Conservation (phyloP, 2,113 vertebrate species). For the Speoplatyrhinus poulsoni region DNA sequence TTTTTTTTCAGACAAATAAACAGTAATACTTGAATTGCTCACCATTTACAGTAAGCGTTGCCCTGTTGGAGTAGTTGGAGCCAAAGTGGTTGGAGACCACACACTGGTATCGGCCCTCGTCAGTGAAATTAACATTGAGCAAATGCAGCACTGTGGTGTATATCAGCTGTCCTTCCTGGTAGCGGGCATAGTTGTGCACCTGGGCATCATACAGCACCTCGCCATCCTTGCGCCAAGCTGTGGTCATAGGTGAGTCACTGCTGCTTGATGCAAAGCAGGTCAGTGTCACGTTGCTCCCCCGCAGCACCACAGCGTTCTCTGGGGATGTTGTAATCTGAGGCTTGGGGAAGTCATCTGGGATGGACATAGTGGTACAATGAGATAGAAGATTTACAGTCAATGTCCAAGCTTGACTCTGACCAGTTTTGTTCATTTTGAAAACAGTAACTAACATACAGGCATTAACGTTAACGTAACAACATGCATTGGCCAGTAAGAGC, state of each 20-base stretch:
- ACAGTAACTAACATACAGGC: too few species aligned
- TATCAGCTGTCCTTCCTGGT: slow-evolving; percentile 83
- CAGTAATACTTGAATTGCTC: too few species aligned
- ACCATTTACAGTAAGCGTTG: slow-evolving; percentile 97
- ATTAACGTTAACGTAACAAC: too few species aligned
- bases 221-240: slow-evolving; percentile 96
- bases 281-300: slow-evolving; percentile 91
- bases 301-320: slow-evolving; percentile 90
- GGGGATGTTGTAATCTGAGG: slow-evolving; percentile 94
- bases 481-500: too few species aligned
- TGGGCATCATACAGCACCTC: slow-evolving; percentile 89
- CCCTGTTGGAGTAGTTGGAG: slow-evolving; percentile 92
- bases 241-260: slow-evolving; percentile 95
- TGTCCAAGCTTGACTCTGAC: not conserved
- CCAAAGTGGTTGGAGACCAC: slow-evolving; percentile 98
- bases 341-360: slow-evolving; percentile 95
- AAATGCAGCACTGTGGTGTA: slow-evolving; percentile 91
- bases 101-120: slow-evolving; percentile 94
- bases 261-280: slow-evolving; percentile 93
- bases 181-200: slow-evolving; percentile 89
- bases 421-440: too few species aligned
- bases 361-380: not conserved
- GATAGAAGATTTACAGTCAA: too few species aligned
- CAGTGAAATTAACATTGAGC: slow-evolving; percentile 86
- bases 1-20: too few species aligned